Conservation (phyloP, 1,140 invertebrate species). For the Brachionus plicatilis region DNA sequence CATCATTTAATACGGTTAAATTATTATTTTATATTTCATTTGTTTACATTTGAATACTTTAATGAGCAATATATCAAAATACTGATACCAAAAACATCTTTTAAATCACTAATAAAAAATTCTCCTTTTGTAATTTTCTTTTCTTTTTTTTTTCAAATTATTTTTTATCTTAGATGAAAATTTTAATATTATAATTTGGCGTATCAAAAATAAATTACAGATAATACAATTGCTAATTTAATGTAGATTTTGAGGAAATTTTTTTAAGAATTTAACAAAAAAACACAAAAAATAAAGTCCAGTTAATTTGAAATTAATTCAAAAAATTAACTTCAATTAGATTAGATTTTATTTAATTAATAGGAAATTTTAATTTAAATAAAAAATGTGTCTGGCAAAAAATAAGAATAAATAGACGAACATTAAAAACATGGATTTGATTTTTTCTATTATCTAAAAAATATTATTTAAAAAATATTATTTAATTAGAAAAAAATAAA, state of each 20-base stretch:
- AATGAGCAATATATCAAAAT: neutral
- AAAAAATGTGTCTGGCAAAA: too few species aligned
- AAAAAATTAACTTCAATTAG: too few species aligned
- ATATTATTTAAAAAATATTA: too few species aligned
- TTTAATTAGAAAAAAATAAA: too few species aligned
- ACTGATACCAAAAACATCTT: neutral
- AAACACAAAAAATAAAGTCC: too few species aligned
- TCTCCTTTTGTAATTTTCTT: neutral
- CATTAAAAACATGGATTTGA: too few species aligned
- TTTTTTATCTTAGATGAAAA: neutral
- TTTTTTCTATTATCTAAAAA: neutral
- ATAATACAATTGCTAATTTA: neutral
- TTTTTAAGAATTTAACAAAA: neutral
- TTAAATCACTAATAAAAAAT: neutral
- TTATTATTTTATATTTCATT: constrained; percentile 37
- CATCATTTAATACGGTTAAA: constrained; percentile 14
- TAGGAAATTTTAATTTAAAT: too few species aligned
- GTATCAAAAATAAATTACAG: neutral
- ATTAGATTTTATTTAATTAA: too few species aligned
- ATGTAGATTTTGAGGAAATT: neutral
- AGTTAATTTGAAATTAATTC: too few species aligned
- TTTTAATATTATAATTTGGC: neutral
- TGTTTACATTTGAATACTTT: neutral
- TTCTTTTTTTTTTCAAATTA: neutral
- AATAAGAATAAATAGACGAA: neutral